phyloP scores from a whole-genome alignment of 92 coral and sea anemone genomes.

The Paramuricea clavata region DNA sequence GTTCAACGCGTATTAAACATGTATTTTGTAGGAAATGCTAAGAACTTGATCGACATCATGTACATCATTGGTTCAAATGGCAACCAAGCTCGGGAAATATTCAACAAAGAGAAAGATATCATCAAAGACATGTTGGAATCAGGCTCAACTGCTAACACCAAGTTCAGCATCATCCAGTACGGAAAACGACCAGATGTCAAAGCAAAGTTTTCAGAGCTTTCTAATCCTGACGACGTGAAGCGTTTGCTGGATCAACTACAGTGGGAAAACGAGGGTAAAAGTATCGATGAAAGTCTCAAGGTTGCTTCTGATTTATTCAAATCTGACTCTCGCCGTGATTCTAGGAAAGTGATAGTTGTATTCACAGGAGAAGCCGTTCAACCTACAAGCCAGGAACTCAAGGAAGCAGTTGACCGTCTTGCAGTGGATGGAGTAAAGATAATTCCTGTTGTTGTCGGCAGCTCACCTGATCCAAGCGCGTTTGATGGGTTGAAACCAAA shows the following conservation, averaged over 20 bases:
- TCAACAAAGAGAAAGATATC: slow-evolving; percentile 85
- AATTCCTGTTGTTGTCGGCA: slow-evolving; percentile 82
- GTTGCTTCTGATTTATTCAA: slow-evolving; percentile 67
- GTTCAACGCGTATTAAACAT: neutral
- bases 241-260: slow-evolving; percentile 67
- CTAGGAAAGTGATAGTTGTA: slow-evolving; percentile 78
- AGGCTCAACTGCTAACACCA: slow-evolving; percentile 80
- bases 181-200: slow-evolving; percentile 62
- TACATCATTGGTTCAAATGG: slow-evolving; percentile 90
- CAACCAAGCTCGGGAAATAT: slow-evolving; percentile 68
- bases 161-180: slow-evolving; percentile 81
- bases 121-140: slow-evolving; percentile 85
- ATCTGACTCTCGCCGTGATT: slow-evolving; percentile 73
- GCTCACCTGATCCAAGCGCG: slow-evolving; percentile 68
- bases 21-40: slow-evolving; percentile 19
- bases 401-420: slow-evolving; percentile 68
- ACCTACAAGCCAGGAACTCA: slow-evolving; percentile 43
- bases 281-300: slow-evolving; percentile 69
- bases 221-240: slow-evolving; percentile 73
- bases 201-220: slow-evolving; percentile 77
- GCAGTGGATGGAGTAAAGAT: slow-evolving; percentile 74
- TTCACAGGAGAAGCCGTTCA: slow-evolving; percentile 78
- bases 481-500: slow-evolving; percentile 18
- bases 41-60: slow-evolving; percentile 73
- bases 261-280: slow-evolving; percentile 69